Conservation (phyloP, 2,113 vertebrate genomes). For the Takifugu bimaculatus region DNA sequence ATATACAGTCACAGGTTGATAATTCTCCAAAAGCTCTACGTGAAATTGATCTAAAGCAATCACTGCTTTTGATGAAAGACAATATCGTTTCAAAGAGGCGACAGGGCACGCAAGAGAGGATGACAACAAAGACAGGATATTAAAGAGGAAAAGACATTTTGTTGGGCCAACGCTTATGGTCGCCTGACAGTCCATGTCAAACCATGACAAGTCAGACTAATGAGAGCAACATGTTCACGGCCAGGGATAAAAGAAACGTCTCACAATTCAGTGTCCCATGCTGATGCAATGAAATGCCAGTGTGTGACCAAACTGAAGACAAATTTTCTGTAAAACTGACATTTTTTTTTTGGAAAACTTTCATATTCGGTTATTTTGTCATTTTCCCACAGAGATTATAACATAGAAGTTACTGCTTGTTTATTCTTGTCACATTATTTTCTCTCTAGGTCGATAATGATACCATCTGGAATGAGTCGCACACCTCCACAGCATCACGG, state of each 20-base stretch:
- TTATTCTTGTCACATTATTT: background rate
- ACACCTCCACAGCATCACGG: constrained; percentile 90
- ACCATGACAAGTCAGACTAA: constrained; percentile 59
- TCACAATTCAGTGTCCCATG: constrained; percentile 47
- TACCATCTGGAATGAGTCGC: constrained; percentile 95
- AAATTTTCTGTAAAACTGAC: constrained; percentile 10
- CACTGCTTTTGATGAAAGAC: constrained; percentile 18
- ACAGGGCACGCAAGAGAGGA: constrained; percentile 16
- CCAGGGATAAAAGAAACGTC: constrained; percentile 54
- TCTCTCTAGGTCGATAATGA: constrained; percentile 88
- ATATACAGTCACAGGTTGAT: constrained; percentile 2
- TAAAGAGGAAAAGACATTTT: constrained; percentile 52
- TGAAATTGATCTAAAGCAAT: constrained; percentile 6
- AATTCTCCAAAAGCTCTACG: constrained; percentile 14
- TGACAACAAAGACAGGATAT: constrained; percentile 38
- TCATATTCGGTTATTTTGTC: no score
- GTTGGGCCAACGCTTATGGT: constrained; percentile 8
- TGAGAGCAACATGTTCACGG: constrained; percentile 55
- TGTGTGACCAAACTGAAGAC: constrained; percentile 43
- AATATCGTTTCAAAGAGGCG: constrained; percentile 45
- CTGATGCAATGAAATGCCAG: constrained; percentile 45
- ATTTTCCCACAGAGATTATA: no score
- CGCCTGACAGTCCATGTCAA: constrained; percentile 51
- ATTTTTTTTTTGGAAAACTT: no score
- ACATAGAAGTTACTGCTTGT: background rate